Evolutionary conservation across 37 sponge, comb jelly and placozoan genomes (phyloP).

Genomic region (Mnemiopsis leidyi): DNA sequence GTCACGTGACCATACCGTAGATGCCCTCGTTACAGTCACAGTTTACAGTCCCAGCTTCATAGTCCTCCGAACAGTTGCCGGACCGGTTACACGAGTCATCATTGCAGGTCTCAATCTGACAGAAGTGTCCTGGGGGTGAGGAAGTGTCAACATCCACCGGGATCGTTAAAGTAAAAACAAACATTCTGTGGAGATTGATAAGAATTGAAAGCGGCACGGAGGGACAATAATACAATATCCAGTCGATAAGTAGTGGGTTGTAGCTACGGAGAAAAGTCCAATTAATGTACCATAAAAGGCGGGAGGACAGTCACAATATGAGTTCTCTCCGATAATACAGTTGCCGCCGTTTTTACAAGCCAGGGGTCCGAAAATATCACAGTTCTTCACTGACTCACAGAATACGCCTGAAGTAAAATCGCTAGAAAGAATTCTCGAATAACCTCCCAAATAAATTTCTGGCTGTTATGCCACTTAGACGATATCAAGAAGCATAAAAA

Average conservation of each 20-base stretch:
- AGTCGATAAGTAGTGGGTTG: too few species aligned
- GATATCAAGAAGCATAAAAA: too few species aligned
- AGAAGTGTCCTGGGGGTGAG: constrained; percentile 13
- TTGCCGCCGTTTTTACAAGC: neutral
- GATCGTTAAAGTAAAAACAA: too few species aligned
- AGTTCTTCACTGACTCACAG: constrained; percentile 13
- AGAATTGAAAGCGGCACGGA: too few species aligned
- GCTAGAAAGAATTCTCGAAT: too few species aligned
- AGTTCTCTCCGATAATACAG: neutral
- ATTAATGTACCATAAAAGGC: neutral
- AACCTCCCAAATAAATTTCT: too few species aligned
- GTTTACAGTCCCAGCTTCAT: neutral
- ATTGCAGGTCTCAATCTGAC: neutral
- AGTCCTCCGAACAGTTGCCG: neutral
- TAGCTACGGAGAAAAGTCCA: too few species aligned
- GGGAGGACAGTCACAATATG: neutral
- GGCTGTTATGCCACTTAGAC: too few species aligned
- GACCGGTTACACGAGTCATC: neutral
- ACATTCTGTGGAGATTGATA: too few species aligned
- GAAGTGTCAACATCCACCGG: too few species aligned
- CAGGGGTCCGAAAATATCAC: constrained; percentile 38
- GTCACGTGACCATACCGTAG: too few species aligned
- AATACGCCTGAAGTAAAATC: neutral
- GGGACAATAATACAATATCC: too few species aligned
- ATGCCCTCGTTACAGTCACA: neutral